Conservation (phyloP, 2,888 invertebrate species). For the Camponotus fellah region DNA sequence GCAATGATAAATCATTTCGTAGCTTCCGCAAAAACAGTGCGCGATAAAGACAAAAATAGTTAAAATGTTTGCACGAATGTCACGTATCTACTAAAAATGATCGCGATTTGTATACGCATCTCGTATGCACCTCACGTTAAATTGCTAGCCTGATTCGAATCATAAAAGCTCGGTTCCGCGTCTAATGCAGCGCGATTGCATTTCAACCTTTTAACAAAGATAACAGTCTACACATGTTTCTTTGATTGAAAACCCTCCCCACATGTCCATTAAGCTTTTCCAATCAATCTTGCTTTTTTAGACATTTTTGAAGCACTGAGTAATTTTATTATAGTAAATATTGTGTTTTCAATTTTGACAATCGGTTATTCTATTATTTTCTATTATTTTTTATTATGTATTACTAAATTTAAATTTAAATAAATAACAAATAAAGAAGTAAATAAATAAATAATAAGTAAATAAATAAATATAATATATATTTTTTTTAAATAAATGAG, state of each 20-base stretch:
- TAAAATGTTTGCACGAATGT: constrained; percentile 10
- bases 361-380: neutral
- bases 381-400: neutral
- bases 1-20: neutral
- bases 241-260: neutral
- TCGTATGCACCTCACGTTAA: constrained; percentile 18
- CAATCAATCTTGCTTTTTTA: neutral
- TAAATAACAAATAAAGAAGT: neutral
- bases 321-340: neutral
- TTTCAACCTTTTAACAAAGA: neutral
- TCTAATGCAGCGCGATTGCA: neutral
- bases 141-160: constrained; percentile 27
- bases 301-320: neutral
- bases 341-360: neutral
- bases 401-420: neutral
- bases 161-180: neutral
- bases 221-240: neutral
- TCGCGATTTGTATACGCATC: constrained; percentile 7
- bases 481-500: neutral
- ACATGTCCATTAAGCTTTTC: neutral
- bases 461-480: neutral
- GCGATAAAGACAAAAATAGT: constrained; percentile 22
- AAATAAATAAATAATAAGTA: neutral
- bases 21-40: neutral
- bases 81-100: constrained; percentile 23